phyloP scores from a whole-genome alignment of 2,888 invertebrate genomes.

The Neria commutata region DNA sequence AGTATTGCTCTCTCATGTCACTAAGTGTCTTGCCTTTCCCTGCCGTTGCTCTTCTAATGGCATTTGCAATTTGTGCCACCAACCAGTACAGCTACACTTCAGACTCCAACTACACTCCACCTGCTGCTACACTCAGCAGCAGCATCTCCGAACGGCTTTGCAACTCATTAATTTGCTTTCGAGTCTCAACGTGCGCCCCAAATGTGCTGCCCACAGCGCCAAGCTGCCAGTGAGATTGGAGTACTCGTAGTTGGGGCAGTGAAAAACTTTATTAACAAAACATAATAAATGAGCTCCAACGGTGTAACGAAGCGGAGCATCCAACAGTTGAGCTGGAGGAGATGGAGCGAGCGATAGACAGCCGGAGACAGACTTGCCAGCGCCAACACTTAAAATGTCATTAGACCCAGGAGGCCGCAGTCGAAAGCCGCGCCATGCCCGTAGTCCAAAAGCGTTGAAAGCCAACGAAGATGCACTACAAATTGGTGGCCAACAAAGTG shows the following conservation, averaged over 20 bases:
- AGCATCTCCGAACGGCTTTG: too few relatives aligned
- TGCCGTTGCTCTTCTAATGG: too few relatives aligned
- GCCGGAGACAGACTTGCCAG: neutral
- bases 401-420: constrained; percentile 3
- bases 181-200: constrained; percentile 2
- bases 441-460: neutral
- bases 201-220: neutral
- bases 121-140: too few relatives aligned
- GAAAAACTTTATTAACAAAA: constrained; percentile 20
- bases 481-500: neutral
- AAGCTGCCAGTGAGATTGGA: neutral
- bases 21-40: too few relatives aligned
- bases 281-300: constrained; percentile 25
- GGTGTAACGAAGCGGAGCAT: constrained; percentile 8
- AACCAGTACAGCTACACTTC: too few relatives aligned
- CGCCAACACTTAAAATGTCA: constrained; percentile 21
- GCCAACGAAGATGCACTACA: neutral
- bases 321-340: neutral
- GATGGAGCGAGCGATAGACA: too few relatives aligned
- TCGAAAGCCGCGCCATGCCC: neutral
- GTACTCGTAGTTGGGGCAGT: neutral
- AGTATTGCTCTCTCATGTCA: too few relatives aligned
- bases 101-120: too few relatives aligned
- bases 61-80: too few relatives aligned
- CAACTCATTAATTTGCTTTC: constrained; percentile 21